These are phyloP conservation scores for Onychorhynchus coronatus DNA, from an alignment of 2,113 vertebrate genomes.

Conservation along the genomic window DNA sequence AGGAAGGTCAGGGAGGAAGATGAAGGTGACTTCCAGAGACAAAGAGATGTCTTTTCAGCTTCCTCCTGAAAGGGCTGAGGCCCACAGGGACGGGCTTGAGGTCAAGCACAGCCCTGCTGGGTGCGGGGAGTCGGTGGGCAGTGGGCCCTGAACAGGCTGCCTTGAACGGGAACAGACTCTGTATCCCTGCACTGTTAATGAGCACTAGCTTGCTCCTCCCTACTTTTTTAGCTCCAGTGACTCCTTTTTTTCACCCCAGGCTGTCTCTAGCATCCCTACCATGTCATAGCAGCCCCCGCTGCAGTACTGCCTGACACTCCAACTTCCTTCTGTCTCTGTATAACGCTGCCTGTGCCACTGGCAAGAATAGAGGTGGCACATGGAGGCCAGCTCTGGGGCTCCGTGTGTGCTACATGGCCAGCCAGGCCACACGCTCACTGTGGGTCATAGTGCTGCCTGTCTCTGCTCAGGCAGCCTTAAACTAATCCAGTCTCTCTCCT, in stretches of 20 bases:
- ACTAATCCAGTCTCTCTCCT: neutral
- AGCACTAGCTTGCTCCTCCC: neutral
- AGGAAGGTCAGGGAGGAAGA: neutral
- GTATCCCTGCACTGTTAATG: neutral
- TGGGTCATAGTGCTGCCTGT: neutral
- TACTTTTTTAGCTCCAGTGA: neutral
- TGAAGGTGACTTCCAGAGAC: neutral
- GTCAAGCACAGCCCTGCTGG: neutral
- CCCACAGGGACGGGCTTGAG: neutral
- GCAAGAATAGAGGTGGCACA: neutral
- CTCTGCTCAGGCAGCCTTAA: neutral
- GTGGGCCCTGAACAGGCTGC: neutral
- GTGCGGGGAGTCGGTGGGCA: neutral
- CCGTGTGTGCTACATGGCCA: neutral
- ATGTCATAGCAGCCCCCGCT: neutral
- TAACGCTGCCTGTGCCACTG: rapidly evolving
- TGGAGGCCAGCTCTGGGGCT: neutral
- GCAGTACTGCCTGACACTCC: neutral
- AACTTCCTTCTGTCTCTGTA: rapidly evolving
- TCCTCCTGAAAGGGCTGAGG: neutral
- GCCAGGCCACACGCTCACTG: neutral
- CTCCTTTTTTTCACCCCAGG: rapidly evolving
- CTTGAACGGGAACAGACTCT: neutral
- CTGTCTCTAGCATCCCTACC: neutral
- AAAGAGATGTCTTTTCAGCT: neutral